A percentile compares a stretch with the other conserved stretches of the same genome.
phyloP scores from a whole-genome alignment of 2,888 invertebrate genomes.

The Dorcus parallelipipedus region DNA sequence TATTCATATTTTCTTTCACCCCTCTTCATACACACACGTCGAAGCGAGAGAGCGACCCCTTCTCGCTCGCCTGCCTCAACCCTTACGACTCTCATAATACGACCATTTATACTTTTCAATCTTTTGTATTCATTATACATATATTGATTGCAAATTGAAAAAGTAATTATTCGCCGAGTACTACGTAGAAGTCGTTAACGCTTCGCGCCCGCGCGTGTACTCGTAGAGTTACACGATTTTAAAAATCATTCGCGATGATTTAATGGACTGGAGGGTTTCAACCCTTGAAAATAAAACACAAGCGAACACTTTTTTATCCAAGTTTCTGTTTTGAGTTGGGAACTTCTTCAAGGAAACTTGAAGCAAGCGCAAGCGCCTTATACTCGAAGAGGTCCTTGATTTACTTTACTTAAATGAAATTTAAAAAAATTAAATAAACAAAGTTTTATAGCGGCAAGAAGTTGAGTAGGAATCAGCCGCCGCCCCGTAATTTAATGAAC shows the following conservation, averaged over 20 bases:
- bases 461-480: too few relatives aligned
- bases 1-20: constrained; percentile 25
- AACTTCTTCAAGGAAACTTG: too few relatives aligned
- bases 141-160: constrained; percentile 13
- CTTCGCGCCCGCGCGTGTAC: too few relatives aligned
- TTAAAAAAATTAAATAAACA: too few relatives aligned
- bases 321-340: not conserved
- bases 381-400: too few relatives aligned
- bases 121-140: constrained; percentile 17
- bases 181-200: too few relatives aligned
- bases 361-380: too few relatives aligned
- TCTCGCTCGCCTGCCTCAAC: not conserved
- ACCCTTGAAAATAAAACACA: not conserved
- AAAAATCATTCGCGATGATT: not conserved
- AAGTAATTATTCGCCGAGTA: not conserved
- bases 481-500: too few relatives aligned
- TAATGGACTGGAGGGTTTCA: not conserved
- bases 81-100: constrained; percentile 11
- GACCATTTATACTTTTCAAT: constrained; percentile 18
- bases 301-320: not conserved
- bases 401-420: too few relatives aligned
- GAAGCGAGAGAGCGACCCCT: constrained; percentile 1
- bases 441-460: too few relatives aligned
- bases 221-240: not conserved
- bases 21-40: constrained; percentile 5